phyloP scores from a whole-genome alignment of 2,797 vertebrate species.

The Bradypus variegatus region DNA sequence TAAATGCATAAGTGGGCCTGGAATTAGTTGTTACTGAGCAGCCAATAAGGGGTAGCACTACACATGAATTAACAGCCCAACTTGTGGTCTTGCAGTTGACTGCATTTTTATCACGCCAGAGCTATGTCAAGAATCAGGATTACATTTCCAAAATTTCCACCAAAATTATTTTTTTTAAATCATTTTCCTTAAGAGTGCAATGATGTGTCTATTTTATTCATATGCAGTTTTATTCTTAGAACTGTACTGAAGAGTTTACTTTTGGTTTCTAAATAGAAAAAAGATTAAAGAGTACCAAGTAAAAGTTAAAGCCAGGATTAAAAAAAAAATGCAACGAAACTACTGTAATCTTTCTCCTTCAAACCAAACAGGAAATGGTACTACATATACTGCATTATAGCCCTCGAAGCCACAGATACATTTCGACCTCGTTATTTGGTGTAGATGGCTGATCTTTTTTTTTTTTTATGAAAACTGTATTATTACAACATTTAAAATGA shows the following conservation, averaged over 20 bases:
- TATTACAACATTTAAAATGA: neutral
- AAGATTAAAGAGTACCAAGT: constrained; percentile 52
- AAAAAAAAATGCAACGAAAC: neutral
- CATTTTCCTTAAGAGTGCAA: neutral
- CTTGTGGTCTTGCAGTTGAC: neutral
- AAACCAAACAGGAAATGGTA: constrained; percentile 53
- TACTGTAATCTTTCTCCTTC: constrained; percentile 48
- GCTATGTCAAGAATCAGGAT: neutral
- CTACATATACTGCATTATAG: neutral
- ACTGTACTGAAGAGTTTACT: constrained; percentile 25
- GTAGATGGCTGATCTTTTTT: neutral
- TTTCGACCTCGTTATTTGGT: neutral
- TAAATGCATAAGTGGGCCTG: neutral
- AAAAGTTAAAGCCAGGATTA: constrained; percentile 34
- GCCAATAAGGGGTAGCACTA: neutral
- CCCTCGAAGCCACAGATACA: neutral
- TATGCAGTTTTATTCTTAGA: constrained; percentile 48
- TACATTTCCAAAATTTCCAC: neutral
- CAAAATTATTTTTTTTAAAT: constrained; percentile 47
- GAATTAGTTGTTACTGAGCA: neutral
- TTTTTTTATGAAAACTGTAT: neutral
- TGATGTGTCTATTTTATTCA: neutral
- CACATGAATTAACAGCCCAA: neutral
- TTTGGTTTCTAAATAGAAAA: constrained; percentile 43
- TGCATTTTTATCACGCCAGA: neutral